Conservation (phyloP, 2,797 vertebrate genomes). For the Paguma larvata region DNA sequence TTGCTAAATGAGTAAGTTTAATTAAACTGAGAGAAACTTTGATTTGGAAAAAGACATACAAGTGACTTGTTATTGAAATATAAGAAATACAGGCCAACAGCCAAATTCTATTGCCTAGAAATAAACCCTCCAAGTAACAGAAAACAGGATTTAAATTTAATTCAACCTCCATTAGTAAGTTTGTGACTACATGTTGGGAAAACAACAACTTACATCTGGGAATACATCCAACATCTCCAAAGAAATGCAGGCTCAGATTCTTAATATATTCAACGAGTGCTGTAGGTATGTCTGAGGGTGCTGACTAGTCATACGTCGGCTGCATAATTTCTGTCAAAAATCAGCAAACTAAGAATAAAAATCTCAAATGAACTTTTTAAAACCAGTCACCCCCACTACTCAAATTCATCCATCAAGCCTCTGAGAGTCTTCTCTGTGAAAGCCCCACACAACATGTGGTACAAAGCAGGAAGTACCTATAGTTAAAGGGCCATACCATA, state of each 20-base stretch:
- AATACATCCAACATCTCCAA: slow-evolving; percentile 51
- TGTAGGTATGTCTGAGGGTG: slow-evolving; percentile 29
- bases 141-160: slow-evolving; percentile 68
- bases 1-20: background rate
- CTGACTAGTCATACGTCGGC: background rate
- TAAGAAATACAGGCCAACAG: slow-evolving; percentile 48
- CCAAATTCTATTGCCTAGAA: slow-evolving; percentile 43
- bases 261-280: slow-evolving; percentile 9
- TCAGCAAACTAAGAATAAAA: slow-evolving; percentile 51
- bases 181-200: slow-evolving; percentile 63
- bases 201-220: slow-evolving; percentile 64
- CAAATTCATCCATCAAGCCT: background rate
- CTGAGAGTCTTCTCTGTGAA: background rate
- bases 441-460: fast-evolving
- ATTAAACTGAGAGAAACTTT: slow-evolving; percentile 42
- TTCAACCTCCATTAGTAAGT: slow-evolving; percentile 59
- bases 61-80: slow-evolving; percentile 42
- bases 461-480: fast-evolving
- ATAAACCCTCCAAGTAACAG: slow-evolving; percentile 26
- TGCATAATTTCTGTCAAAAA: slow-evolving; percentile 54
- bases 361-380: slow-evolving; percentile 23
- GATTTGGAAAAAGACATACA: slow-evolving; percentile 34
- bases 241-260: background rate
- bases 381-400: background rate
- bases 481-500: background rate